Conservation (phyloP, 2,113 vertebrate genomes). For the Nematolebias whitei region DNA sequence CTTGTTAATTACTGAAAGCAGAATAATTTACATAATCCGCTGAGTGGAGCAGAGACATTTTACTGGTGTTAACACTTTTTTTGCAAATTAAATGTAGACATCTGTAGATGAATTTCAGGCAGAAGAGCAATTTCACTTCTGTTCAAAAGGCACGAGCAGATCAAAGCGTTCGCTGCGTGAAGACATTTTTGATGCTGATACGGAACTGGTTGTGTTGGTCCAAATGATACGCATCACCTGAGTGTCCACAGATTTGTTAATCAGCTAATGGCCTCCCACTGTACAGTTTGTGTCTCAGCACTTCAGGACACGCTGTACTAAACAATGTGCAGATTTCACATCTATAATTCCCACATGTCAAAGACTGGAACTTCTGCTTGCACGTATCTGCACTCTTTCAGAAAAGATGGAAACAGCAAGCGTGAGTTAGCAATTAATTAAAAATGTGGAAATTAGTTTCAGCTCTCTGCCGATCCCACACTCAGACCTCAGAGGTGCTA, state of each 20-base stretch:
- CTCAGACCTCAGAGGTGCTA: conserved; percentile 55
- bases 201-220: not conserved
- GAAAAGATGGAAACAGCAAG: conserved; percentile 19
- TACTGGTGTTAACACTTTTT: conserved; percentile 9
- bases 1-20: conserved; percentile 1
- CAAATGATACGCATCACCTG: not conserved
- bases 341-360: conserved; percentile 19
- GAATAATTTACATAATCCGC: conserved; percentile 5
- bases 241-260: conserved; percentile 1
- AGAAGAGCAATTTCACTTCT: not conserved
- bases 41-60: not conserved
- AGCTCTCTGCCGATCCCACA: conserved; percentile 45
- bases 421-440: conserved; percentile 68
- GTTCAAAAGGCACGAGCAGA: not conserved
- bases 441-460: conserved; percentile 69
- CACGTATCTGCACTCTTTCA: conserved; percentile 39
- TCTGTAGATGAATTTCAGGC: not conserved
- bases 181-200: conserved; percentile 2
- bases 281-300: not conserved
- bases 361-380: conserved; percentile 21
- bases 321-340: conserved; percentile 19
- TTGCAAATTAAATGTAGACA: conserved; percentile 6
- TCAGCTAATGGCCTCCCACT: conserved; percentile 15
- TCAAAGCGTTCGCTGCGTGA: not conserved
- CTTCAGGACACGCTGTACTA: conserved; percentile 13